Conservation (phyloP, 2,888 invertebrate species). For the Rotaria macrura region DNA sequence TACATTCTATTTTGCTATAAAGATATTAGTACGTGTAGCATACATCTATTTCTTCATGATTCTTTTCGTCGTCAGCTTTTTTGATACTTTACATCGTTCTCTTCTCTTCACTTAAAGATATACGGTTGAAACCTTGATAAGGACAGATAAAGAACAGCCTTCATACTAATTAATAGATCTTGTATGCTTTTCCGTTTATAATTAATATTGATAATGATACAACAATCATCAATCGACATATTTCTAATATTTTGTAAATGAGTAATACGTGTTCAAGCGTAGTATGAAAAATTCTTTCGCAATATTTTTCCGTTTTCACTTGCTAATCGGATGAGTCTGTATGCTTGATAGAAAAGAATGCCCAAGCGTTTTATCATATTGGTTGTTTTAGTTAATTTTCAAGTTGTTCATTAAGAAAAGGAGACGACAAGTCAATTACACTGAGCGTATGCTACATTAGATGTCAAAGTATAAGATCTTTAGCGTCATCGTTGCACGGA, state of each 20-base stretch:
- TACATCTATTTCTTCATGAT: background rate
- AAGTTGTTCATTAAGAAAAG: background rate
- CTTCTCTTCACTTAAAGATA: background rate
- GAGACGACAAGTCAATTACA: background rate
- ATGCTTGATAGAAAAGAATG: background rate
- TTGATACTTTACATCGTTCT: no score
- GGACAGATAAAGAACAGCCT: background rate
- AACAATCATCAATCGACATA: background rate
- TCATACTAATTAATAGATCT: no score
- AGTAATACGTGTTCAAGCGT: background rate
- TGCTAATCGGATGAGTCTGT: background rate
- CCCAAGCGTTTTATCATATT: background rate
- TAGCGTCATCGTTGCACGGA: background rate
- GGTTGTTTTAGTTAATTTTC: background rate
- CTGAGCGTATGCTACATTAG: background rate
- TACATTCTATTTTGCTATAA: background rate
- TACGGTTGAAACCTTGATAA: background rate
- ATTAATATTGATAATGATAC: background rate
- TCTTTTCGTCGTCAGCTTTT: no score
- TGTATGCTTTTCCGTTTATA: background rate
- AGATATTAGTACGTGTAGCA: background rate
- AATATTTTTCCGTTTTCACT: background rate
- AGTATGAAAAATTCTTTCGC: background rate
- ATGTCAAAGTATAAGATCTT: background rate
- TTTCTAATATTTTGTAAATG: background rate